Evolutionary conservation across 2,113 vertebrate species (phyloP).

Genomic region (Grammomys dolichurus): DNA sequence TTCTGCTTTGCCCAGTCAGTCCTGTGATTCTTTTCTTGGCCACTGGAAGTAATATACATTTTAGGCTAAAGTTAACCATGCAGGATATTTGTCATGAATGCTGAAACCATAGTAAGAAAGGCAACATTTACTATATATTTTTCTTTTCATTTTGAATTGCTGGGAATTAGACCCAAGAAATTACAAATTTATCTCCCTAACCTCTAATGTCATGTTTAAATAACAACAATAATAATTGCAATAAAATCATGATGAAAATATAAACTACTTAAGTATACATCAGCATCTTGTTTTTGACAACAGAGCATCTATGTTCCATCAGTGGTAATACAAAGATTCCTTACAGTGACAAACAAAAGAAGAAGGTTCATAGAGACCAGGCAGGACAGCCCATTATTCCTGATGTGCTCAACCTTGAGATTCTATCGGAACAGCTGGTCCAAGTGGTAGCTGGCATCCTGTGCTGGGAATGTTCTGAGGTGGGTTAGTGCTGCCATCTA

Average conservation of each 20-base stretch:
- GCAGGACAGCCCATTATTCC: neutral
- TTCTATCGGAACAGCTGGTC: neutral
- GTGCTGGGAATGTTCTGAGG: neutral
- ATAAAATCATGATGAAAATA: neutral
- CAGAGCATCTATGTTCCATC: neutral
- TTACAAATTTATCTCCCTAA: neutral
- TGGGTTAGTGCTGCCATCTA: slow-evolving; percentile 63
- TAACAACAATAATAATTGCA: neutral
- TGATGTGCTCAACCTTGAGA: fast-evolving
- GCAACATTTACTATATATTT: neutral
- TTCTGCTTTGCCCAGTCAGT: too few relatives aligned
- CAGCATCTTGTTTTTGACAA: neutral
- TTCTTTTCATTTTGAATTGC: neutral
- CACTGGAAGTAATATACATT: neutral
- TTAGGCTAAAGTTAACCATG: neutral
- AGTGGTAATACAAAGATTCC: neutral
- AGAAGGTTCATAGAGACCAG: neutral
- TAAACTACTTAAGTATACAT: neutral
- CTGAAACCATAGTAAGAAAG: neutral
- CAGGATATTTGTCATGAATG: neutral
- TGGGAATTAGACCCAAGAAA: neutral
- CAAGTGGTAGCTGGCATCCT: fast-evolving
- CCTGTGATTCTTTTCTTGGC: neutral
- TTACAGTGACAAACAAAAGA: neutral
- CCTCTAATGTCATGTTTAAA: neutral